Base-by-base conservation (phyloP, 2,888 invertebrate species). In the Glaucopsyche alexis region DNA sequence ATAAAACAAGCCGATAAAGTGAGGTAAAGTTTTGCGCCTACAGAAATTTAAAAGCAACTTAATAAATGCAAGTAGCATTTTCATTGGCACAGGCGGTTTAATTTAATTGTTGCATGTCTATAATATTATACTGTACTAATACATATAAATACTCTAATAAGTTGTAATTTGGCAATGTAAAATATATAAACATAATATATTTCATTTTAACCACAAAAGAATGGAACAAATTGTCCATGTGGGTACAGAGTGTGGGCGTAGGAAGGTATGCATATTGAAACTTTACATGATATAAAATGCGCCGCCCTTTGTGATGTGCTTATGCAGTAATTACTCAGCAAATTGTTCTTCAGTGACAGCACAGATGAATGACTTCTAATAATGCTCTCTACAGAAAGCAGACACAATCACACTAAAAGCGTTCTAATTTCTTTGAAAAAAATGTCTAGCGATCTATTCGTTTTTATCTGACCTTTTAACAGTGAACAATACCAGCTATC, bases 381-480 rank as follows among this genome's bases (percentile, higher is more conserved):
- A 88, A 84, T 80, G 83, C 84, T 81, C 80, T 76, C 78, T 76
- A 82, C 81, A 81, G 81, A 85, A 86, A 83, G 84, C 84, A 83
- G 84, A 85, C 89, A 88, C 88, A 89, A 90, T 90, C 87, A 86
- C 83, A 84, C 86, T 90, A 89, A 90, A 90, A 90, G 89, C 89
- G 86, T 87, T 84, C 81, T 81, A 81, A 81, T 81, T 80, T 80
- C 82, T 81, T 79, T 78, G 80, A 73, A 69, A 69, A 69, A 49
- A 69, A 49, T 47, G 16, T 69, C 69, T 69, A 69, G 47, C 45
- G 49, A 69, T 69, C 47, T 49, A 69, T 69, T 42, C 69, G 29
- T 69, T 69, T 69, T 69, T 19, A 69, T 49, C 47, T 45, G 69
- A 69, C 69, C 69, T 69, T 69, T 69, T 69, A 69, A 49, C 47